A percentile compares a stretch with the other conserved stretches of the same genome.
phyloP scores from a whole-genome alignment of 2,113 vertebrate genomes.

The Cynocephalus volans region DNA sequence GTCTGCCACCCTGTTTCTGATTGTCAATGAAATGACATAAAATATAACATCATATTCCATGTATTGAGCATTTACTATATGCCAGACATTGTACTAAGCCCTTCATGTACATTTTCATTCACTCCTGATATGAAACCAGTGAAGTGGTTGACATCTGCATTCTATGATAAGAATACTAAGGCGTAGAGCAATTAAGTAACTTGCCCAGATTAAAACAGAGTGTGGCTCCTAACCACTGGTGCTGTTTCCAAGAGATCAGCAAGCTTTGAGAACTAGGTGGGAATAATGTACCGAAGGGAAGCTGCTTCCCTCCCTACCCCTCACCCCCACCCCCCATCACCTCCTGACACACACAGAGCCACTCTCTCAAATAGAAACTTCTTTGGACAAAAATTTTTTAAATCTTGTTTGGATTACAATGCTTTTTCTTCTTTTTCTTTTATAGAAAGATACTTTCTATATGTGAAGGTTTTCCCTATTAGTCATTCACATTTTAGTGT shows the following conservation, averaged over 20 bases:
- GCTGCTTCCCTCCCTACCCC: neutral
- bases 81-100: neutral
- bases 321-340: no score
- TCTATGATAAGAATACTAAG: constrained; percentile 60
- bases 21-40: neutral
- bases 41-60: neutral
- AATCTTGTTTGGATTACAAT: neutral
- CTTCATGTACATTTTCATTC: constrained; percentile 11
- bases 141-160: neutral
- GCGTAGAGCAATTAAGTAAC: neutral
- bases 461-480: neutral
- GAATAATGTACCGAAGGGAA: neutral
- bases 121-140: neutral
- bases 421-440: neutral
- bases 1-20: constrained; percentile 4
- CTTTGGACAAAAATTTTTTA: neutral
- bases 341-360: neutral
- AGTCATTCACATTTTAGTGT: constrained; percentile 38
- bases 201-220: no score
- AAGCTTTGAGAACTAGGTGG: neutral
- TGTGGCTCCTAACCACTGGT: neutral
- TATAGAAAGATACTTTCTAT: neutral
- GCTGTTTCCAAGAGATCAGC: neutral
- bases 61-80: constrained; percentile 11
- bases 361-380: neutral